phyloP scores from a whole-genome alignment of 2,797 vertebrate species.

The Dipus sagitta region DNA sequence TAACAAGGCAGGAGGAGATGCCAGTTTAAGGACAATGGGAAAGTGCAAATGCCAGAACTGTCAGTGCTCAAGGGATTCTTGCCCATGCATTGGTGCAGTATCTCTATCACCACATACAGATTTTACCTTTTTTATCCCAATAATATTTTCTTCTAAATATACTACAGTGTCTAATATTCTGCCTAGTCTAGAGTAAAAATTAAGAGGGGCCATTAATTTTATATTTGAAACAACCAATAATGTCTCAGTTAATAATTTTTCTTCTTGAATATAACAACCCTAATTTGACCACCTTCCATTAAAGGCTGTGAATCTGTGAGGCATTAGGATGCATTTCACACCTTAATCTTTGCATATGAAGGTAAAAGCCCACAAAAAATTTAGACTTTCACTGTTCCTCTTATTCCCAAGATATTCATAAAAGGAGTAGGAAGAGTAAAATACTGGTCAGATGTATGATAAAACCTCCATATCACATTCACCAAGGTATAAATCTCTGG shows the following conservation, averaged over 20 bases:
- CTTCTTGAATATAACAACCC: constrained; percentile 24
- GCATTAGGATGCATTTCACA: neutral
- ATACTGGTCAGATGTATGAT: neutral
- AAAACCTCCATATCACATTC: neutral
- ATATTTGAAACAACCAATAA: neutral
- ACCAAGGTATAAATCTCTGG: neutral
- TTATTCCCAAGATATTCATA: neutral
- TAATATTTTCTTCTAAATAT: neutral
- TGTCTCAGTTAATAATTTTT: neutral
- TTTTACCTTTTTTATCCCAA: neutral
- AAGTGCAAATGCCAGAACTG: neutral
- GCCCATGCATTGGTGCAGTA: neutral
- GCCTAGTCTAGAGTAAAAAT: neutral
- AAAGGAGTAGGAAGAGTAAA: constrained; percentile 2
- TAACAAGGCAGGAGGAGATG: neutral
- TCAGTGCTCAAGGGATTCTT: neutral
- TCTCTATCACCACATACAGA: neutral
- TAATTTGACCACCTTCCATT: neutral
- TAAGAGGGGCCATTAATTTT: neutral
- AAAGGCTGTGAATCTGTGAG: neutral
- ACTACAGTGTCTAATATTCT: neutral
- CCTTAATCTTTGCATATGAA: neutral
- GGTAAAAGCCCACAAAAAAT: neutral
- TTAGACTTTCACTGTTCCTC: neutral
- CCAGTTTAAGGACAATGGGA: neutral